These are phyloP conservation scores for Harpalus rufipes DNA, from an alignment of 2,888 invertebrate species.

Conservation along the genomic window DNA sequence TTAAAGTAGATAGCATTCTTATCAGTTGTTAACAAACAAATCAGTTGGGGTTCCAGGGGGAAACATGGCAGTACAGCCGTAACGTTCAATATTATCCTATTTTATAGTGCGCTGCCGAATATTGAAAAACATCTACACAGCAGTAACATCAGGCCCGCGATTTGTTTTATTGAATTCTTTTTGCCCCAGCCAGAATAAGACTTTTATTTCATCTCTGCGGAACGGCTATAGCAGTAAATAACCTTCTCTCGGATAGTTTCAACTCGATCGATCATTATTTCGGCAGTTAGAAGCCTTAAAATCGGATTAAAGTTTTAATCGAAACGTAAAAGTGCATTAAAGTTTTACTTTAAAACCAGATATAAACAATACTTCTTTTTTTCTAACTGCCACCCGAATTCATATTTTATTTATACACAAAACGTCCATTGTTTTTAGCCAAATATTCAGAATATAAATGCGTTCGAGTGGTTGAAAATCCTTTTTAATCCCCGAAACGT, in stretches of 20 bases:
- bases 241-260: not conserved
- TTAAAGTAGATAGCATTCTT: no score
- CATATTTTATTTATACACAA: not conserved
- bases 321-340: conserved; percentile 9
- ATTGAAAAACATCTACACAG: conserved; percentile 20
- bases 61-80: conserved; percentile 7
- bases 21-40: no score
- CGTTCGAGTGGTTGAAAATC: not conserved
- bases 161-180: conserved; percentile 28
- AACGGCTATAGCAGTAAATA: conserved; percentile 9
- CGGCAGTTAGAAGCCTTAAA: conserved; percentile 5
- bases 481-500: not conserved
- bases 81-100: conserved; percentile 26
- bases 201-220: conserved; percentile 16
- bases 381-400: not conserved
- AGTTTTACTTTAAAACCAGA: conserved; percentile 8
- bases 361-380: not conserved
- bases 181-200: conserved; percentile 12
- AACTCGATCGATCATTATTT: conserved; percentile 14
- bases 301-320: conserved; percentile 23
- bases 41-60: no score
- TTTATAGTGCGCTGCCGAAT: conserved; percentile 23
- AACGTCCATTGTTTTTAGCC: conserved; percentile 1
- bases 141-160: conserved; percentile 1
- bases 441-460: not conserved